Evolutionary conservation across 23 tunicate species (phyloP), one percentile per base, ranked within the genome.

Genomic region (Phallusia fumigata): DNA sequence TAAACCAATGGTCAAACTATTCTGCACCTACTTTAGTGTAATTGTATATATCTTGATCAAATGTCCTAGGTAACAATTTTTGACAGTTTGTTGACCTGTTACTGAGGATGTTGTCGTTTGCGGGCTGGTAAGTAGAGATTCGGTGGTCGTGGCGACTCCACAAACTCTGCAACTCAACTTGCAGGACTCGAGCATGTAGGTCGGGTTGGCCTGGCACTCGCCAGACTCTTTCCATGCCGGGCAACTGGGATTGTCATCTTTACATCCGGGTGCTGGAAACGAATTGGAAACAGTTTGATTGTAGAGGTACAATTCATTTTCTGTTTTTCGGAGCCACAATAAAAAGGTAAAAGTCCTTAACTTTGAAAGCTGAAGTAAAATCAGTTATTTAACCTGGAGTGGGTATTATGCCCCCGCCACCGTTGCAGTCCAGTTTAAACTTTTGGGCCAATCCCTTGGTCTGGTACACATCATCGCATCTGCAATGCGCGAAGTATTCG

Each of bases 391-490:
- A 40, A 22, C 81, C 40, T 30, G 40, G 40, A 30, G 81, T 47
- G 34, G 40, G 81, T 47, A 19, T 35, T 1, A 33, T 47, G 34
- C 30, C 58, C 10, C 47, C 47, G n/a, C 58, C 90, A 16, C 32
- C 77, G 16, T 31, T 35, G 52, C 90, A 87, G 35, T 87, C 58
- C 51, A 81, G 13, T 35, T 32, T 33, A 18, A 87, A 40, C 15
- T 32, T 64, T 49, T 81, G 90, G 1, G 36, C 77, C 10, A 87
- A n/a, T 21, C 85, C 81, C 75, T 51, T 73, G 16, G 31, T 28
- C 52, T 87, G 90, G 69, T 44, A 47, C 16, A 30, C 50, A 50
- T 87, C 90, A 22, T 81, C 75, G 81, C 90, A 87, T 74, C 90
- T 87, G 36, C 30, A n/a, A 24, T 3, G 10, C 10, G 16, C 69